A percentile compares a stretch with the other conserved stretches of the same genome.
Conservation (phyloP, 2,888 invertebrate genomes). For the Pantelozetes paolii region DNA sequence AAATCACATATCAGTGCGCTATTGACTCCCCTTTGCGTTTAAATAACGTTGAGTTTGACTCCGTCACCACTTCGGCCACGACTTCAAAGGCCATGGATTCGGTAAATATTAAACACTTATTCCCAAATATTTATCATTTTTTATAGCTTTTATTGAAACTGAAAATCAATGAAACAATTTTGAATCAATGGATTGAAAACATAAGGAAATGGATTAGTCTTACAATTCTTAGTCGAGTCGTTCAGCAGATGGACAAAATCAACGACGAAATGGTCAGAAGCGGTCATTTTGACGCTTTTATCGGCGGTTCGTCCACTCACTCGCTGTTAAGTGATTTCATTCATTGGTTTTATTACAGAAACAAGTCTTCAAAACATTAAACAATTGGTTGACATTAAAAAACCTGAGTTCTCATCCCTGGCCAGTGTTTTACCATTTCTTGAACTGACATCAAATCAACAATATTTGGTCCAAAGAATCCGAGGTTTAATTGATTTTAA, state of each 20-base stretch:
- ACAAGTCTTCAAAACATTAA: conserved; percentile 69
- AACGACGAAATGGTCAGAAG: conserved; percentile 67
- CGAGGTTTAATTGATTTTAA: conserved; percentile 53
- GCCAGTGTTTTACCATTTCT: conserved; percentile 70
- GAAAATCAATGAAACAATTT: conserved; percentile 63
- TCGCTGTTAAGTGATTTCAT: neutral
- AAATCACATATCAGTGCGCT: conserved; percentile 43
- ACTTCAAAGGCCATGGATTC: conserved; percentile 35
- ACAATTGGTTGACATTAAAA: conserved; percentile 63
- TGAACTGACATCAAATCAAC: conserved; percentile 75
- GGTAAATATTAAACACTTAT: conserved; percentile 31
- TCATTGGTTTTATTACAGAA: conserved; percentile 50
- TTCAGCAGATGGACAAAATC: conserved; percentile 66
- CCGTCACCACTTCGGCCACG: conserved; percentile 34
- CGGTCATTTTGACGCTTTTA: conserved; percentile 57
- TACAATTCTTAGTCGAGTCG: conserved; percentile 72
- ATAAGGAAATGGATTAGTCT: conserved; percentile 79
- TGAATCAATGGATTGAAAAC: conserved; percentile 74
- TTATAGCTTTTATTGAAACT: conserved; percentile 54
- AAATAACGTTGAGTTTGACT: conserved; percentile 43
- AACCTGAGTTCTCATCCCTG: conserved; percentile 59
- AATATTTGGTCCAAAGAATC: conserved; percentile 75
- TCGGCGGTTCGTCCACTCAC: conserved; percentile 55
- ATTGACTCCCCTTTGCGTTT: conserved; percentile 41
- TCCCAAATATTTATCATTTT: neutral